Percentiles rank a stretch among this genome's conserved stretches.
Conservation (phyloP, 2,888 invertebrate species). For the Leuctra nigra region DNA sequence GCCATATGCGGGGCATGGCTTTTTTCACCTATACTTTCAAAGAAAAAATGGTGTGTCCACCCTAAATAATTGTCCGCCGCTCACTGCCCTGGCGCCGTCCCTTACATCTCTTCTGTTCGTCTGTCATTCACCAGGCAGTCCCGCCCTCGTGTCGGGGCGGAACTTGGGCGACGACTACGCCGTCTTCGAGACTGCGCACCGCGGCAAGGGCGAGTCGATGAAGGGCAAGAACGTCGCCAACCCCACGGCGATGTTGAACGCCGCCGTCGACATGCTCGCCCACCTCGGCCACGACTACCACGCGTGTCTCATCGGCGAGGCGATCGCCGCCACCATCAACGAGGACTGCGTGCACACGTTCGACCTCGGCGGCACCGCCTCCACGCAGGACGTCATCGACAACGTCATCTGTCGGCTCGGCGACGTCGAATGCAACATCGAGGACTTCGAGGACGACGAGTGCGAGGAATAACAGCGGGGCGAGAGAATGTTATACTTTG, state of each 20-base stretch:
- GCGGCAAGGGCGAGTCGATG: slow-evolving; percentile 24
- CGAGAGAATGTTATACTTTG: too few relatives aligned
- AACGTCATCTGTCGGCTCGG: slow-evolving; percentile 5
- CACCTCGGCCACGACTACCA: slow-evolving; percentile 28
- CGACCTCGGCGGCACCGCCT: slow-evolving; percentile 33
- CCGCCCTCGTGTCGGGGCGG: slow-evolving; percentile 35
- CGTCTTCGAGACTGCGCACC: slow-evolving; percentile 37
- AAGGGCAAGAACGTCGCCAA: slow-evolving; percentile 31
- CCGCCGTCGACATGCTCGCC: slow-evolving; percentile 31
- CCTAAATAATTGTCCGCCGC: too few relatives aligned
- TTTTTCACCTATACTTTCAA: too few relatives aligned
- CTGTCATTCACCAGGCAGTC: slow-evolving; percentile 35
- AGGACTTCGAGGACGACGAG: neutral
- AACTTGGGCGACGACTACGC: slow-evolving; percentile 36
- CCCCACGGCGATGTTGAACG: slow-evolving; percentile 33
- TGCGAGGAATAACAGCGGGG: too few relatives aligned
- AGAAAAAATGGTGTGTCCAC: too few relatives aligned
- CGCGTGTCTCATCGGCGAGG: slow-evolving; percentile 29
- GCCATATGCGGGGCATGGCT: too few relatives aligned
- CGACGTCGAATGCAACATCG: neutral
- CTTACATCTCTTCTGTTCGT: too few relatives aligned
- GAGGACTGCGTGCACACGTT: slow-evolving; percentile 30
- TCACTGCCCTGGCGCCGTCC: too few relatives aligned
- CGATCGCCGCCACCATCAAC: slow-evolving; percentile 30
- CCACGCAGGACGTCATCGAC: slow-evolving; percentile 30